Evolutionary conservation across 1,140 invertebrate species (phyloP).

Genomic region (Caenorhabditis elegans): DNA sequence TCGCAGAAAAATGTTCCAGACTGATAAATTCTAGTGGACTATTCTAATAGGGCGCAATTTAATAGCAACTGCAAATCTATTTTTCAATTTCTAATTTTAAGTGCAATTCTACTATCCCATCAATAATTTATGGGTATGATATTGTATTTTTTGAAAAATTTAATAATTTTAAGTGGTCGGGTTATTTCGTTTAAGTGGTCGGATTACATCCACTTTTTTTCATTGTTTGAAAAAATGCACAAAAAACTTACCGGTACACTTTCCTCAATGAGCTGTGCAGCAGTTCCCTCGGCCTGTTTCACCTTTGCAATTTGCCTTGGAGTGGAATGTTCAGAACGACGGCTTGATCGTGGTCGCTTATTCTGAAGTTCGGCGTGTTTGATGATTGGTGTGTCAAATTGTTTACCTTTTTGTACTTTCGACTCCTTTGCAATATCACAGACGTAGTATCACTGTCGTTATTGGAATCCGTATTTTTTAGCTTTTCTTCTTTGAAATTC

Average conservation of each 20-base stretch:
- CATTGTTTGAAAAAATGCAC: neutral
- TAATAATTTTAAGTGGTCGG: no score
- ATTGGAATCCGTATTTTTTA: slow-evolving; percentile 19
- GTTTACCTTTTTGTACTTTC: slow-evolving; percentile 1
- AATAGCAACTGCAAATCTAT: no score
- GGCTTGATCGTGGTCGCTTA: neutral
- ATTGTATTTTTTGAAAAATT: no score
- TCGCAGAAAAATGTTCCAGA: no score
- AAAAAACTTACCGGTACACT: neutral
- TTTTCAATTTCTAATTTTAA: no score
- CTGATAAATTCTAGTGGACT: no score
- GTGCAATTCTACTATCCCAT: no score
- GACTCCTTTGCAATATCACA: slow-evolving; percentile 16
- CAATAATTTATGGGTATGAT: no score
- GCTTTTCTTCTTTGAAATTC: slow-evolving; percentile 26
- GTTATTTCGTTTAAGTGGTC: no score
- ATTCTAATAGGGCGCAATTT: no score
- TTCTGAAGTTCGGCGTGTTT: neutral
- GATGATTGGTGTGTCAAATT: no score
- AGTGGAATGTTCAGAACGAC: neutral
- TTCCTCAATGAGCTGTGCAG: neutral
- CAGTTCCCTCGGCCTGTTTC: neutral
- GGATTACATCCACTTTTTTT: no score
- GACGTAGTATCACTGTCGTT: slow-evolving; percentile 22
- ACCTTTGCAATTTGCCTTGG: neutral